Conservation (phyloP, 2,888 invertebrate genomes). For the Adelphocoris suturalis region DNA sequence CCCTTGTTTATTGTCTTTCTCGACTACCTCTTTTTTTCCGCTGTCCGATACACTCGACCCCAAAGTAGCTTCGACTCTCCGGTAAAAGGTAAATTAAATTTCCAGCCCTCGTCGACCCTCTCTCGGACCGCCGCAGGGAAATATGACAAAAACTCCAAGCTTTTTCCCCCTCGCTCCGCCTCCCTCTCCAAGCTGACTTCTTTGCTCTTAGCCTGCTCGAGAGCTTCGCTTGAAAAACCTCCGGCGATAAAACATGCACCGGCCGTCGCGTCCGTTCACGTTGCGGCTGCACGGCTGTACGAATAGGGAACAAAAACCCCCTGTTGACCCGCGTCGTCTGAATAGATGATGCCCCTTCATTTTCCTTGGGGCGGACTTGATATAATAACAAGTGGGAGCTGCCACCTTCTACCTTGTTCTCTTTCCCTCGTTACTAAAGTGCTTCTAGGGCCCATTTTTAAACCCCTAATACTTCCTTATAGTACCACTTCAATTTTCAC, state of each 20-base stretch:
- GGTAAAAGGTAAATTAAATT: neutral
- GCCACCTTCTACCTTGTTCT: neutral
- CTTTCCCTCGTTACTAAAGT: neutral
- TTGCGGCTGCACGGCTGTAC: neutral
- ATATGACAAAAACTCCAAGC: neutral
- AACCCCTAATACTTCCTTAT: neutral
- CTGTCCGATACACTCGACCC: neutral
- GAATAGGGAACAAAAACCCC: neutral
- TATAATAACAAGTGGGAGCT: slow-evolving; percentile 13
- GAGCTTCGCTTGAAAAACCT: slow-evolving; percentile 3
- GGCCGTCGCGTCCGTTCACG: slow-evolving; percentile 30
- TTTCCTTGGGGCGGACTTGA: neutral
- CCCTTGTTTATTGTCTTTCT: neutral
- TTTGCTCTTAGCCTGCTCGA: neutral
- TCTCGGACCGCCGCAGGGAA: neutral
- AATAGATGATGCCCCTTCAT: slow-evolving; percentile 21
- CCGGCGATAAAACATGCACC: slow-evolving; percentile 20
- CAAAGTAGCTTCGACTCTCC: neutral
- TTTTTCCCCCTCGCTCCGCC: neutral
- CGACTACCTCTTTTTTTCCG: neutral
- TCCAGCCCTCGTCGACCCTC: neutral
- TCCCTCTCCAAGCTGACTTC: neutral
- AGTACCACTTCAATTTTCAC: neutral
- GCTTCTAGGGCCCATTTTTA: neutral
- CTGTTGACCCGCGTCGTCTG: slow-evolving; percentile 16